Percentiles rank a stretch among this genome's conserved stretches.
These are phyloP conservation scores for Boleophthalmus pectinirostris DNA, from an alignment of 2,113 vertebrate genomes.

Conservation along the genomic window DNA sequence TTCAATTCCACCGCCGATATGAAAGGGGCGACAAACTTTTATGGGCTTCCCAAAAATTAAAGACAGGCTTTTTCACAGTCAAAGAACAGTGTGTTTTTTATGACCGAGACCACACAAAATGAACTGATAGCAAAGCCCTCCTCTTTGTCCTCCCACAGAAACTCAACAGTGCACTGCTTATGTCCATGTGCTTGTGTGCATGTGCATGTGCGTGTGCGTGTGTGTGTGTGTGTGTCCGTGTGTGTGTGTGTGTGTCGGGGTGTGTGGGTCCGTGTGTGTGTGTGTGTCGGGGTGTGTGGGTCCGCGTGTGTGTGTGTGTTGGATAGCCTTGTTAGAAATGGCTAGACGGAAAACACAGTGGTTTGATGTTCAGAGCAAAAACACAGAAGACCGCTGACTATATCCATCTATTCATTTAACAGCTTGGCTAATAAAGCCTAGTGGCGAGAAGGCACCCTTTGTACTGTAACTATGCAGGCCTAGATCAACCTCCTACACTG, in stretches of 20 bases:
- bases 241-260: background rate
- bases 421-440: slow-evolving; percentile 73
- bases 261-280: background rate
- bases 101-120: slow-evolving; percentile 94
- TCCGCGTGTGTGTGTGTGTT: background rate
- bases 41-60: slow-evolving; percentile 94
- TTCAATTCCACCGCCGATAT: slow-evolving; percentile 86
- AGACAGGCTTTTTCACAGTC: slow-evolving; percentile 89
- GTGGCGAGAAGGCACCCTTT: slow-evolving; percentile 74
- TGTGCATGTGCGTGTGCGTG: slow-evolving; percentile 2
- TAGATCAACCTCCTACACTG: slow-evolving; percentile 75
- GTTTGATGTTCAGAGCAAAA: slow-evolving; percentile 56
- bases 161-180: slow-evolving; percentile 20
- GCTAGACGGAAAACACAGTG: slow-evolving; percentile 36
- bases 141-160: slow-evolving; percentile 71
- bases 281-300: background rate
- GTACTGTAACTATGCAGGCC: slow-evolving; percentile 75
- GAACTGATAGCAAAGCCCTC: slow-evolving; percentile 83
- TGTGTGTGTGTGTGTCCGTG: slow-evolving; percentile 6
- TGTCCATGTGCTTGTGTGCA: background rate
- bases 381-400: slow-evolving; percentile 47
- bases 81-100: slow-evolving; percentile 90
- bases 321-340: slow-evolving; percentile 37
- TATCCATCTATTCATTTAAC: slow-evolving; percentile 70
- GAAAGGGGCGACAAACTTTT: slow-evolving; percentile 87